Conservation (phyloP, 2,113 vertebrate species). For the Mionectes macconnelli region DNA sequence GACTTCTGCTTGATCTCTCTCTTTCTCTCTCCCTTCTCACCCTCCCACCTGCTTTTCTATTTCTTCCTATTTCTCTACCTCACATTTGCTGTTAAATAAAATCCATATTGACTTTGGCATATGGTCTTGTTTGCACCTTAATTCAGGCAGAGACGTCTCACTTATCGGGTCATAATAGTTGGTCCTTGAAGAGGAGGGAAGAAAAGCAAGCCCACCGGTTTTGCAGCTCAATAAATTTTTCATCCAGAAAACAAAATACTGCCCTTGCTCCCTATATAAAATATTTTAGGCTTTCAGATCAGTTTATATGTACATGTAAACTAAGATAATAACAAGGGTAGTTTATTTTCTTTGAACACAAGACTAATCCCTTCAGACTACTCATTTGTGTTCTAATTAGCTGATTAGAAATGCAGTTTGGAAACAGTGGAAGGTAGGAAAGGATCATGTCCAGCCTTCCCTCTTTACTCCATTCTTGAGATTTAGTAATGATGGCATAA, state of each 20-base stretch:
- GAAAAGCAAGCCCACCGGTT: not conserved
- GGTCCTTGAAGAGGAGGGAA: not conserved
- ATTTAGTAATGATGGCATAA: not conserved
- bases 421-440: not conserved
- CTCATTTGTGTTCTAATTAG: not conserved
- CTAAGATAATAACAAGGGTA: not conserved
- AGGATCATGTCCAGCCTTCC: not conserved
- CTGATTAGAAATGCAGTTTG: not conserved
- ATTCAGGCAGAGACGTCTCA: too few species aligned
- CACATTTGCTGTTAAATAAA: too few species aligned
- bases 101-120: too few species aligned
- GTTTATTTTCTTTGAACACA: not conserved
- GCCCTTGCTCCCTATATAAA: not conserved
- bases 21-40: too few species aligned
- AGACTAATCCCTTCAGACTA: not conserved
- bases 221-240: not conserved
- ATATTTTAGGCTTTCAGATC: not conserved
- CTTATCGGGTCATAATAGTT: not conserved
- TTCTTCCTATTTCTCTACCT: too few species aligned
- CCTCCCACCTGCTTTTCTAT: too few species aligned
- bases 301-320: not conserved
- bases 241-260: not conserved
- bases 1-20: too few species aligned
- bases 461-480: not conserved
- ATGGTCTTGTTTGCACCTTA: too few species aligned